phyloP scores from a whole-genome alignment of 1,140 invertebrate genomes.

The Drosophila mojavensis region DNA sequence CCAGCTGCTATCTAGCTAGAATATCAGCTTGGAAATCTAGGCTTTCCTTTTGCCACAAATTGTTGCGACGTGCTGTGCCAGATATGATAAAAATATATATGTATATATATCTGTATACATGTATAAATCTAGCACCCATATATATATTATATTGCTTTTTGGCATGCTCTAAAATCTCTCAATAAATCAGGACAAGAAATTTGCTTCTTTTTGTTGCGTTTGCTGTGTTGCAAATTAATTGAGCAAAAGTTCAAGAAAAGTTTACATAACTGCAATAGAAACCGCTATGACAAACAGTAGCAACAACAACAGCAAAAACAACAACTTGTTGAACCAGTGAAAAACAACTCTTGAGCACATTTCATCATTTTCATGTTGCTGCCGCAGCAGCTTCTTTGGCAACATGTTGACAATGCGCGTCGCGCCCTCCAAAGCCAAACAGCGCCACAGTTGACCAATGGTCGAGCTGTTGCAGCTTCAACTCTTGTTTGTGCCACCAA shows the following conservation, averaged over 20 bases:
- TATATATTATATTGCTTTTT: constrained; percentile 8
- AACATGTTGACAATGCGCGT: constrained; percentile 59
- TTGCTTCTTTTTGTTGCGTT: constrained; percentile 2
- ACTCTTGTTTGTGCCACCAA: not conserved
- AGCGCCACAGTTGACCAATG: constrained; percentile 26
- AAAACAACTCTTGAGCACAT: constrained; percentile 46
- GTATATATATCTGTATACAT: too few species aligned
- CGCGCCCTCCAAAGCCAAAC: constrained; percentile 40
- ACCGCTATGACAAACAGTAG: constrained; percentile 59
- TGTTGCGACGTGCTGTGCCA: constrained; percentile 1
- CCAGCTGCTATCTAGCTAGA: too few species aligned
- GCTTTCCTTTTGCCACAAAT: not conserved
- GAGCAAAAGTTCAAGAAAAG: constrained; percentile 63
- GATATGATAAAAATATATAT: not conserved
- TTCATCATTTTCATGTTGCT: constrained; percentile 65
- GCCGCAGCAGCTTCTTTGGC: constrained; percentile 43
- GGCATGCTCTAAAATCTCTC: constrained; percentile 4
- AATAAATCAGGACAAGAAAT: constrained; percentile 28
- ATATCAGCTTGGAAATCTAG: not conserved
- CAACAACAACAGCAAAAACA: constrained; percentile 23
- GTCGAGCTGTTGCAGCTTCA: not conserved
- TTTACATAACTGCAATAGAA: constrained; percentile 68
- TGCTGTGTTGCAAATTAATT: constrained; percentile 64
- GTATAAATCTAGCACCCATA: not conserved
- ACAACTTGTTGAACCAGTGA: constrained; percentile 66